Base-by-base conservation (phyloP, 2,888 invertebrate species). In the Drosophila tanythrix region DNA sequence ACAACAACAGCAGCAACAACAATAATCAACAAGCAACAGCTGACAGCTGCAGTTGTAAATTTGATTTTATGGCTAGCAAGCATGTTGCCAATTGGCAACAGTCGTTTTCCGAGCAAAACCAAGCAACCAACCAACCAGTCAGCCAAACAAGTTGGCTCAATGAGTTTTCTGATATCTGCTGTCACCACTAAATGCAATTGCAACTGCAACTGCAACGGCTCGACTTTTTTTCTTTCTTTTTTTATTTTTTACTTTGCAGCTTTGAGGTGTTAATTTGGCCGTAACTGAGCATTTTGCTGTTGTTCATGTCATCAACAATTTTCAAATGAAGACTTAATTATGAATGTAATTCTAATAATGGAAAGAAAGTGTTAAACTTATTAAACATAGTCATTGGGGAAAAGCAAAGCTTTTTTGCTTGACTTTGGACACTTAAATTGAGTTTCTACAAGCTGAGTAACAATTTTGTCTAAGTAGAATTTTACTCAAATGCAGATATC, bases 41-140 rank as follows among this genome's bases (percentile, higher is more conserved):
- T 78, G 90, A 89, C 88, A 85, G 90, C 81, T 85, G 81, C 72
- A 74, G 86, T 83, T 88, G 86, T 86, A 86, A 86, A 86, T 85
- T 90, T 86, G 83, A 89, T 85, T 89, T 89, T 89, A 86, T 89
- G 86, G 90, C 81, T 38, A 69, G 72, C 40, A 61, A 81, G 79
- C 87, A 83, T 74, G 84, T 89, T 86, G 82, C 65, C 89, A 88
- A 88, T 86, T 85, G 86, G 79, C 70, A 68, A 68, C 65, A 78
- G 60, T 57, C 53, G 46, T 29, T 65, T 61, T 48, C 40, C 38
- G n/a, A 56, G 6, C 51, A 27, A 27, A 48, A 13, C 4, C 31
- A 35, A 52, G 18, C 15, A 48, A 35, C 31, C 38, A 43, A 70
- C 50, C 78, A 73, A 79, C 86, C 63, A 65, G 79, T 74, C 74